These are phyloP conservation scores for Anas flavirostris DNA, from an alignment of 2,797 vertebrate genomes.

Conservation along the genomic window DNA sequence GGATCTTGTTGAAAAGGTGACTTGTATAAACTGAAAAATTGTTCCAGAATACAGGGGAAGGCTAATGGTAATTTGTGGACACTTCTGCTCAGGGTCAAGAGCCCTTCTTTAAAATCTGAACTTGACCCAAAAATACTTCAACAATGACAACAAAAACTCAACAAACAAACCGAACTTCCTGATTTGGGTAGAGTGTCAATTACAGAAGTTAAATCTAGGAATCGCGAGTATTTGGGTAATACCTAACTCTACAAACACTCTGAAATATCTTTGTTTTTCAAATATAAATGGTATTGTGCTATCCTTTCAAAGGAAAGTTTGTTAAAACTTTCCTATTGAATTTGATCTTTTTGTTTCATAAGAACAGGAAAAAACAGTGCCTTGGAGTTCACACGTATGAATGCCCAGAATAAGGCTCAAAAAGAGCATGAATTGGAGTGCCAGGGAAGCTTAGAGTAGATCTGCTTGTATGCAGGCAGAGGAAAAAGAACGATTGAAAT, in stretches of 20 bases:
- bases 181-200: background rate
- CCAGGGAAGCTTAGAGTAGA: background rate
- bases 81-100: background rate
- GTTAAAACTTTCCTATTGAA: conserved; percentile 11
- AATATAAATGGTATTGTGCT: background rate
- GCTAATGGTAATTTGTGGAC: background rate
- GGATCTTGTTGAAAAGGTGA: background rate
- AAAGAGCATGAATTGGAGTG: background rate
- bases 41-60: background rate
- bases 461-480: background rate
- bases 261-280: conserved; percentile 12
- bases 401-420: background rate
- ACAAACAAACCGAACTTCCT: background rate
- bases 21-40: background rate
- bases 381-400: background rate
- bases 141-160: background rate
- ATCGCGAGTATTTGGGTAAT: background rate
- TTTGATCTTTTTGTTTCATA: background rate
- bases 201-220: background rate
- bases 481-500: background rate
- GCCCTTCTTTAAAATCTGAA: conserved; percentile 2
- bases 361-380: background rate
- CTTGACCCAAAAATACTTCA: background rate
- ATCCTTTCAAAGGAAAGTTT: conserved; percentile 21
- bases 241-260: background rate